Conservation (phyloP, 2,888 invertebrate species). For the Orthosia gracilis region DNA sequence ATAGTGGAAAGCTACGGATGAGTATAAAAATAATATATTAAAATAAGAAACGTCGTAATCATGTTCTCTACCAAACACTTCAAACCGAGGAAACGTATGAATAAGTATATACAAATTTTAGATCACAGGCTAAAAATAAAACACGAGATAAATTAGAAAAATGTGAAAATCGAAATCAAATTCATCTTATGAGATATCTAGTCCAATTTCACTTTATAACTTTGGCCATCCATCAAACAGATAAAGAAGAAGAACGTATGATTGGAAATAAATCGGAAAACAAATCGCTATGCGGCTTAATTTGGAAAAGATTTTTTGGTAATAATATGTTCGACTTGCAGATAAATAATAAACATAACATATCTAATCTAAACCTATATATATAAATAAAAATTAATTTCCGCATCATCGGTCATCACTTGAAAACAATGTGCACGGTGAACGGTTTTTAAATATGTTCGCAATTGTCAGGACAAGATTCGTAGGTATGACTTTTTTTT, state of each 20-base stretch:
- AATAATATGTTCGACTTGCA: not conserved
- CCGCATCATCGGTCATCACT: too few species aligned
- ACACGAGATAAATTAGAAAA: constrained; percentile 31
- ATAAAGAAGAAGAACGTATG: constrained; percentile 40
- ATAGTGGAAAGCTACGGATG: too few species aligned
- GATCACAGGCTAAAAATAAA: not conserved
- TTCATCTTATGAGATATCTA: constrained; percentile 23
- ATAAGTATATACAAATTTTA: not conserved
- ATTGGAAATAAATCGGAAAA: constrained; percentile 47
- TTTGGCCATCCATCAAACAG: constrained; percentile 64
- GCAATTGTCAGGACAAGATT: too few species aligned
- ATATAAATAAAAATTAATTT: too few species aligned
- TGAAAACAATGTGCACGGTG: too few species aligned
- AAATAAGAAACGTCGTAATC: not conserved
- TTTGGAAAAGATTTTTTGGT: not conserved
- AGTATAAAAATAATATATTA: not conserved
- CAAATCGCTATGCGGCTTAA: constrained; percentile 9
- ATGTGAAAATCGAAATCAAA: constrained; percentile 21
- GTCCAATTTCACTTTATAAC: constrained; percentile 50
- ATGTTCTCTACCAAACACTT: not conserved
- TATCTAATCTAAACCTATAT: not conserved
- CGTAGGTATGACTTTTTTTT: too few species aligned
- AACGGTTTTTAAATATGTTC: too few species aligned
- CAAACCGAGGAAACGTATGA: not conserved
- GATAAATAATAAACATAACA: not conserved